Percentiles rank a stretch among this genome's conserved stretches.
Evolutionary conservation across 1,140 invertebrate species (phyloP).

Genomic region (Probaryconus sp.): DNA sequence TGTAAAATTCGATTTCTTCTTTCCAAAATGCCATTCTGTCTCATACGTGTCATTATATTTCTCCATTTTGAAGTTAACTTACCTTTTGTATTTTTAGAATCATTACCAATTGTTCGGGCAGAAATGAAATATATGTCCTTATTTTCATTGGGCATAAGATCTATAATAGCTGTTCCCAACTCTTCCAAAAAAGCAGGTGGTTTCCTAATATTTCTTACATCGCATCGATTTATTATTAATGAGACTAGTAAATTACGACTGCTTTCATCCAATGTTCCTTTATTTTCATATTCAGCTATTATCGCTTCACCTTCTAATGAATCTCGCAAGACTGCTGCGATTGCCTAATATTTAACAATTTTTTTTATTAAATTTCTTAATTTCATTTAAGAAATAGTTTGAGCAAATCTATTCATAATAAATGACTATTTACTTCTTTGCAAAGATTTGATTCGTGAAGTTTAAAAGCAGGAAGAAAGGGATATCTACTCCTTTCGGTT

Average conservation of each 20-base stretch:
- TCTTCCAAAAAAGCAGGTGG: constrained; percentile 47
- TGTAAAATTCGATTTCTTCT: constrained; percentile 35
- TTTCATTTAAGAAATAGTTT: constrained; percentile 1
- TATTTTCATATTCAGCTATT: constrained; percentile 51
- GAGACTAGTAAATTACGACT: constrained; percentile 55
- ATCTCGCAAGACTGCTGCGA: constrained; percentile 40
- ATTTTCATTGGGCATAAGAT: constrained; percentile 50
- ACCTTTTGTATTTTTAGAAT: constrained; percentile 48
- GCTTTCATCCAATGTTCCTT: constrained; percentile 49
- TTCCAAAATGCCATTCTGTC: constrained; percentile 42
- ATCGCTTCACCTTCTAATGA: constrained; percentile 55
- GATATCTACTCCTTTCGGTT: not conserved
- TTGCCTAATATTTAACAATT: constrained; percentile 40
- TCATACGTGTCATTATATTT: constrained; percentile 50
- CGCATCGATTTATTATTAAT: constrained; percentile 49
- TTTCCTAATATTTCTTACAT: constrained; percentile 45
- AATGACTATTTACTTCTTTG: constrained; percentile 38
- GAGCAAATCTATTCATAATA: not conserved
- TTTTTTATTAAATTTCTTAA: no score
- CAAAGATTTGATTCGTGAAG: constrained; percentile 47
- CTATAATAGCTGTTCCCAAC: constrained; percentile 39
- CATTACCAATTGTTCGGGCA: constrained; percentile 45
- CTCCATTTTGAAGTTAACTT: constrained; percentile 57
- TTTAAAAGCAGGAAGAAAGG: constrained; percentile 42
- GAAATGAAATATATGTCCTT: constrained; percentile 57